phyloP scores from a whole-genome alignment of 2,113 vertebrate species.

The Lepus europaeus region DNA sequence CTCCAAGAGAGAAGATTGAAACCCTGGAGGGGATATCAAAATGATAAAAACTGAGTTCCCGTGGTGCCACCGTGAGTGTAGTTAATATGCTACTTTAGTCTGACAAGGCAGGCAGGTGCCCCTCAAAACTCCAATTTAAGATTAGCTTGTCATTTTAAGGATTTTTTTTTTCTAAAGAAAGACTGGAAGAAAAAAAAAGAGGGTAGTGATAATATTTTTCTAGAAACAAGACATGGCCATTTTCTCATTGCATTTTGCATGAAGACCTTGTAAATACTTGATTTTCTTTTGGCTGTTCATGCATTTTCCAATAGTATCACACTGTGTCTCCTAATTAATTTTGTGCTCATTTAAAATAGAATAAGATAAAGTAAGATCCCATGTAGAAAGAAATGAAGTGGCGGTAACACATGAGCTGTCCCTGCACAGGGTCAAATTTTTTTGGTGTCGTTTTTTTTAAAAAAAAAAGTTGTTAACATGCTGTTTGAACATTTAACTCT shows the following conservation, averaged over 20 bases:
- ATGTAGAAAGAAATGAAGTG: background rate
- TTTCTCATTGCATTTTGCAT: slow-evolving; percentile 12
- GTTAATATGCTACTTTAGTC: slow-evolving; percentile 72
- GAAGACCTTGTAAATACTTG: slow-evolving; percentile 11
- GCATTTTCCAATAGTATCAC: background rate
- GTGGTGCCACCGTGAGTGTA: slow-evolving; percentile 44
- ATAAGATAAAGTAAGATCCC: slow-evolving; percentile 49
- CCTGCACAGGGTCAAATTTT: background rate
- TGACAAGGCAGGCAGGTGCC: slow-evolving; percentile 71
- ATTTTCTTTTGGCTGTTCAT: slow-evolving; percentile 5
- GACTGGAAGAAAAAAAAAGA: slow-evolving; percentile 7
- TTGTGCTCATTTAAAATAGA: slow-evolving; percentile 59
- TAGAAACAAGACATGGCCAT: slow-evolving; percentile 42
- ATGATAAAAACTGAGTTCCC: slow-evolving; percentile 74
- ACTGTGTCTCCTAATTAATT: background rate
- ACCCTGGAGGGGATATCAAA: slow-evolving; percentile 69
- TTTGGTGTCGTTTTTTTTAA: background rate
- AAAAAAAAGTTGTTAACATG: background rate
- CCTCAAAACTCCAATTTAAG: slow-evolving; percentile 73
- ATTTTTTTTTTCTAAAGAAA: slow-evolving; percentile 52
- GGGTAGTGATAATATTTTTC: slow-evolving; percentile 56
- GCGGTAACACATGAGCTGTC: background rate
- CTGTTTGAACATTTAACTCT: slow-evolving; percentile 31
- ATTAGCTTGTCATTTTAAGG: slow-evolving; percentile 76
- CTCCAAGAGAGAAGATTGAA: slow-evolving; percentile 82